These are phyloP conservation scores for Leptobrachium leishanense DNA, from an alignment of 2,113 vertebrate genomes.

Conservation along the genomic window DNA sequence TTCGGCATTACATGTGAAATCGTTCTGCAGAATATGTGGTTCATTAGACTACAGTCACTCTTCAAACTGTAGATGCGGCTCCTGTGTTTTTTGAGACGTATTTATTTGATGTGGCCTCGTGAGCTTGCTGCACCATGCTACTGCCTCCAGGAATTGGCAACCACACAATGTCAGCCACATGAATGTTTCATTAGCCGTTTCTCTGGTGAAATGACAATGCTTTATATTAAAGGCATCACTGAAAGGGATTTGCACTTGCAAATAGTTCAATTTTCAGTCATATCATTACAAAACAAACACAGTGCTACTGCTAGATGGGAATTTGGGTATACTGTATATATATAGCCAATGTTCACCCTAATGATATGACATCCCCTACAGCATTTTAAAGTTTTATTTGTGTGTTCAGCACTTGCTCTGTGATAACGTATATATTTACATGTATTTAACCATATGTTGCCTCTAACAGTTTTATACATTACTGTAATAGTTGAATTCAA, in stretches of 20 bases:
- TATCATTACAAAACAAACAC: constrained; percentile 25
- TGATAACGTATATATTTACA: no score
- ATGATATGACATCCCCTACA: not conserved
- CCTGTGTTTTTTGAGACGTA: constrained; percentile 25
- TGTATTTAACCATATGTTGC: no score
- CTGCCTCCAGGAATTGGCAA: constrained; percentile 35
- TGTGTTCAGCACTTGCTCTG: no score
- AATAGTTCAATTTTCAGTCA: constrained; percentile 30
- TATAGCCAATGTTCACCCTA: not conserved
- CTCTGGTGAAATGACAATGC: constrained; percentile 37
- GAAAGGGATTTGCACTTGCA: constrained; percentile 41
- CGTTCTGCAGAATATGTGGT: not conserved
- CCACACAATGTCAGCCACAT: constrained; percentile 30
- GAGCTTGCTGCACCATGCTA: constrained; percentile 11
- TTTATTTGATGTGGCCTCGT: constrained; percentile 39
- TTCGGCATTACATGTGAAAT: no score
- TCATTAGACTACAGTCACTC: not conserved
- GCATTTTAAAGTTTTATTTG: no score
- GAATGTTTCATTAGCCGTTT: constrained; percentile 44
- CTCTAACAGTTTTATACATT: no score
- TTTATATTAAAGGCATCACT: constrained; percentile 25
- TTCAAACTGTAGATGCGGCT: constrained; percentile 8
- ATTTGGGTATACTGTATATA: not conserved
- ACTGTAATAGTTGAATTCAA: no score
- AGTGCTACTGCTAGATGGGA: not conserved